A percentile compares a stretch with the other conserved stretches of the same genome.
Evolutionary conservation across 2,113 vertebrate species (phyloP).

Genomic region (Oxyruncus cristatus): DNA sequence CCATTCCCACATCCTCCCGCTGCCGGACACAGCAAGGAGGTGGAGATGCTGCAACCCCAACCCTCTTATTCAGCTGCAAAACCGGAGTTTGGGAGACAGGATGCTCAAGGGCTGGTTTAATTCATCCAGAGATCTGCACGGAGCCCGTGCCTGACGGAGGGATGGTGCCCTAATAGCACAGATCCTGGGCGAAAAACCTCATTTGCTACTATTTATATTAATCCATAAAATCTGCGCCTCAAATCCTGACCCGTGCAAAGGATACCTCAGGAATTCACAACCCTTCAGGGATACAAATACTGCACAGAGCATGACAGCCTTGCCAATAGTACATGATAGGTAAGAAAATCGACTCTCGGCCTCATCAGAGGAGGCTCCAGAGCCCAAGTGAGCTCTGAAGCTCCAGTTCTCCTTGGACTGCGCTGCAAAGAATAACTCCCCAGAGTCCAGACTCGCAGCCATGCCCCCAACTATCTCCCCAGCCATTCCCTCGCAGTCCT

Average conservation of each 20-base stretch:
- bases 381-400: neutral
- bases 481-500: neutral
- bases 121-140: neutral
- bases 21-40: neutral
- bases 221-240: neutral
- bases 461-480: neutral
- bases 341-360: neutral
- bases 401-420: neutral
- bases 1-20: rapidly evolving
- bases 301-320: neutral
- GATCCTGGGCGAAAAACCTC: neutral
- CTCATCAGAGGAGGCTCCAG: neutral
- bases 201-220: neutral
- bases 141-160: neutral
- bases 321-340: rapidly evolving
- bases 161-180: neutral
- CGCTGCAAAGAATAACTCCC: neutral
- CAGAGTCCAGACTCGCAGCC: rapidly evolving
- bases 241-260: neutral
- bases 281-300: neutral
- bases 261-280: neutral
- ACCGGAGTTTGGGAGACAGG: neutral
- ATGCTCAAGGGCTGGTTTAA: neutral
- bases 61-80: neutral
- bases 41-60: neutral